Evolutionary conservation across 30 jellyfish, hydroid and myxozoan genomes (phyloP), one percentile per base, ranked within the genome.

Genomic region (Clytia hemisphaerica): DNA sequence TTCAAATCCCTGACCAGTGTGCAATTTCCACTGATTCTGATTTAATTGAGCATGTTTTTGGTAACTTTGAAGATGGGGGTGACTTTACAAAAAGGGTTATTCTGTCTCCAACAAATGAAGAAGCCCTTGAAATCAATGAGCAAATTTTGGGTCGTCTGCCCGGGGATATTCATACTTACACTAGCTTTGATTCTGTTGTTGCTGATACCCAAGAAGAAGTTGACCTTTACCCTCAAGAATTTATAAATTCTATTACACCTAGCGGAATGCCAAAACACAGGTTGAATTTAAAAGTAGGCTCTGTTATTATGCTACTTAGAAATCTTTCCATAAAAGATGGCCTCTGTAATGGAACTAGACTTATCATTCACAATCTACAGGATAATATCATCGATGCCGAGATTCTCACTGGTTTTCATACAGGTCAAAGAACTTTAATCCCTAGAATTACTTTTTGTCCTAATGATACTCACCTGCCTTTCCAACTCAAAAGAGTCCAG

Each of bases 311-410:
- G 15, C 34, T 65, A 40, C 34, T 38, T 14, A 38, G 78, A 25
- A 65, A 65, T 66, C 27, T 65, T 66, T 37, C 38, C 37, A 32
- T 66, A 33, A 65, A 40, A 49, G 45, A 65, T 26, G 66, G 78
- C 18, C 78, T 65, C 29, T 65, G 66, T 30, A 65, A 65, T 65
- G 78, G 78, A 2, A 65, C 78, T 1, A 63, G 78, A 15, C 78
- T 61, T 2, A 61, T 61, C 60, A 36, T 28, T 29, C 75, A 60
- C 5, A 60, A 61, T 27, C 28, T 61, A 4, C 22, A 34, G 59
- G 61, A 61, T 9, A 10, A 40, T n/a, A 40, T 40, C 53, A 40
- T 40, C 10, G n/a, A 10, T n/a, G 53, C 53, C 10, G 53, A 40
- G 53, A 40, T 40, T n/a, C 10, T 40, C 53, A 40, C 53, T 9